phyloP scores from a whole-genome alignment of 2,797 vertebrate species.

The Anas bahamensis region DNA sequence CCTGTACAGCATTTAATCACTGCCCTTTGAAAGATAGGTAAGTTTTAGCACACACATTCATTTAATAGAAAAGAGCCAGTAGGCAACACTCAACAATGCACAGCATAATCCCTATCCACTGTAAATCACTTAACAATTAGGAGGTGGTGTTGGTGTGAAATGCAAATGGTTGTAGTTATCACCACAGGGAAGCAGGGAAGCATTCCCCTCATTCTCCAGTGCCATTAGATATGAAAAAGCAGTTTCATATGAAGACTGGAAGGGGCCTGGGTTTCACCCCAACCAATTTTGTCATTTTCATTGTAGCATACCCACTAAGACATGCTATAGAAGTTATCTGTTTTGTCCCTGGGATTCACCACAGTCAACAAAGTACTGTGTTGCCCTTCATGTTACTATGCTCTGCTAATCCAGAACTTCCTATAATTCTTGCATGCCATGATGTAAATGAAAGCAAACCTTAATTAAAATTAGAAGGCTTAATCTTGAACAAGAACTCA shows the following conservation, averaged over 20 bases:
- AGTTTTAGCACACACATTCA: constrained; percentile 20
- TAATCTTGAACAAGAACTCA: neutral
- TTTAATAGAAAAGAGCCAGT: constrained; percentile 22
- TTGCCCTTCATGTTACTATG: neutral
- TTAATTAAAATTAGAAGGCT: neutral
- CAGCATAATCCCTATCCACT: neutral
- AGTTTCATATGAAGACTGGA: neutral
- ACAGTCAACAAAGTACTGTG: neutral
- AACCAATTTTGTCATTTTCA: neutral
- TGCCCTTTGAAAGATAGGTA: constrained; percentile 3
- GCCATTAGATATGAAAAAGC: neutral
- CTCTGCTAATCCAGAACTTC: neutral
- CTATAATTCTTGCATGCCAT: neutral
- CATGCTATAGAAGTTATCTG: neutral
- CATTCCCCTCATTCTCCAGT: neutral
- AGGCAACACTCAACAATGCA: constrained; percentile 38
- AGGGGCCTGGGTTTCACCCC: neutral
- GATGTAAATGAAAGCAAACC: neutral
- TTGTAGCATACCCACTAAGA: neutral
- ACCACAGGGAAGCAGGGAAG: constrained; percentile 4
- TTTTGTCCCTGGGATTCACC: neutral
- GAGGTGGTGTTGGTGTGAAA: constrained; percentile 7
- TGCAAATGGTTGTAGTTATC: constrained; percentile 39
- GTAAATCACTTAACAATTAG: constrained; percentile 56
- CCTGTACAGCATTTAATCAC: neutral